A percentile compares a stretch with the other conserved stretches of the same genome.
Evolutionary conservation across 2,797 vertebrate species (phyloP).

Genomic region (Melanotaenia maccullochi): DNA sequence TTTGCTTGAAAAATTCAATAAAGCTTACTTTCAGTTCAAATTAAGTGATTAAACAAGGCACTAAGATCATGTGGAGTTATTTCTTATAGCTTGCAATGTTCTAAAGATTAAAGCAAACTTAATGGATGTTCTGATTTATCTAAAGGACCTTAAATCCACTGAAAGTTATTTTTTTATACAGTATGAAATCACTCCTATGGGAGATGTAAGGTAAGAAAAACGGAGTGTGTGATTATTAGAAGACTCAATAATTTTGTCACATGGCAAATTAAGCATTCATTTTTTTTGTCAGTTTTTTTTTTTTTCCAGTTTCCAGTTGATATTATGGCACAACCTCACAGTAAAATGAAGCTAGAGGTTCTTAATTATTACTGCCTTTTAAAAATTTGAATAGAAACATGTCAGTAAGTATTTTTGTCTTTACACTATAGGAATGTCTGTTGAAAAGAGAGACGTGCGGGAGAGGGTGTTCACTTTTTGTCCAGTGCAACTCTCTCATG

Average conservation of each 20-base stretch:
- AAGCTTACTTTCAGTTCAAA: background rate
- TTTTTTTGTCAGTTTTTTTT: background rate
- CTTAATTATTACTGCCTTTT: conserved; percentile 22
- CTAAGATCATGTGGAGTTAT: background rate
- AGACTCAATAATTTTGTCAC: background rate
- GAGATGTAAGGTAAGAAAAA: background rate
- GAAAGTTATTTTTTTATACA: background rate
- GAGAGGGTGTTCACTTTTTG: conserved; percentile 78
- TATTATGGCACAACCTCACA: conserved; percentile 3
- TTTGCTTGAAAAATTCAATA: background rate
- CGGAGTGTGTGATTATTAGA: background rate
- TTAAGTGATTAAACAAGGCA: background rate
- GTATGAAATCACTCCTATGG: background rate
- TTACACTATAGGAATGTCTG: conserved; percentile 78
- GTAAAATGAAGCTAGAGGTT: conserved; percentile 26
- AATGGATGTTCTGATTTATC: conserved; percentile 11
- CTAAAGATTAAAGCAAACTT: background rate
- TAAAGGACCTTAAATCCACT: background rate
- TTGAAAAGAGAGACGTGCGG: conserved; percentile 79
- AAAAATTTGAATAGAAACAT: conserved; percentile 53
- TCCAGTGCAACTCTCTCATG: conserved; percentile 73
- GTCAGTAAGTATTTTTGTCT: conserved; percentile 74
- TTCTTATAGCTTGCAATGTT: background rate
- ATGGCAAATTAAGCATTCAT: background rate
- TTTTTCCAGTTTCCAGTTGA: conserved; percentile 15